Percentiles rank a stretch among this genome's conserved stretches.
Conservation (phyloP, 2,888 invertebrate genomes). For the Drosophila putrida region DNA sequence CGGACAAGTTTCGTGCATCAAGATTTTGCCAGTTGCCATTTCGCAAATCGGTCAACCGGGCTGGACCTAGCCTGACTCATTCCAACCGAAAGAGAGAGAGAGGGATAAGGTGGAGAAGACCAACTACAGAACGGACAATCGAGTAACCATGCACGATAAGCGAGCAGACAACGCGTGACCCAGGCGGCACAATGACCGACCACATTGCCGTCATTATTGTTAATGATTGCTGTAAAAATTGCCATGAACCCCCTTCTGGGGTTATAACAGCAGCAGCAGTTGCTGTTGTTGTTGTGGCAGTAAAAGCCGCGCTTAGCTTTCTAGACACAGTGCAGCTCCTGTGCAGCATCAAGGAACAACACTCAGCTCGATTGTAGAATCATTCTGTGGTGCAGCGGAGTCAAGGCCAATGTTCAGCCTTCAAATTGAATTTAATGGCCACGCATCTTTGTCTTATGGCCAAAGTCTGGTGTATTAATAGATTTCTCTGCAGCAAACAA, state of each 20-base stretch:
- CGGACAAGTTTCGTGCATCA: conserved; percentile 76
- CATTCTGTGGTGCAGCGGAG: conserved; percentile 26
- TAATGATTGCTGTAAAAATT: conserved; percentile 80
- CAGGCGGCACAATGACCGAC: conserved; percentile 77
- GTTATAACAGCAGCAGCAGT: conserved; percentile 8
- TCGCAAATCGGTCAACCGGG: conserved; percentile 79
- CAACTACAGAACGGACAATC: conserved; percentile 30
- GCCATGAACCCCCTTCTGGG: conserved; percentile 41
- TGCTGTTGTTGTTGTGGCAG: conserved; percentile 30
- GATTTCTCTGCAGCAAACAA: conserved; percentile 70
- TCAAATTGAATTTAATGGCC: conserved; percentile 81
- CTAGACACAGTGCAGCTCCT: conserved; percentile 44
- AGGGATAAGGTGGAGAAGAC: background rate
- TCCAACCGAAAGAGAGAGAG: background rate
- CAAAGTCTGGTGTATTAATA: conserved; percentile 78
- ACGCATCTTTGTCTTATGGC: conserved; percentile 76
- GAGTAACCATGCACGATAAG: conserved; percentile 43
- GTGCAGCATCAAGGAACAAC: conserved; percentile 24
- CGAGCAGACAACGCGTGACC: conserved; percentile 73
- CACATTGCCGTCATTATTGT: conserved; percentile 70
- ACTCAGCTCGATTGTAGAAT: conserved; percentile 17
- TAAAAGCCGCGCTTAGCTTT: conserved; percentile 65
- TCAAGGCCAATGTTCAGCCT: conserved; percentile 79
- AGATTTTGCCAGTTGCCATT: conserved; percentile 50
- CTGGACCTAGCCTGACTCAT: conserved; percentile 46